A percentile compares a stretch with the other conserved stretches of the same genome.
phyloP scores from a whole-genome alignment of 2,113 vertebrate species.

The Datnioides undecimradiatus region DNA sequence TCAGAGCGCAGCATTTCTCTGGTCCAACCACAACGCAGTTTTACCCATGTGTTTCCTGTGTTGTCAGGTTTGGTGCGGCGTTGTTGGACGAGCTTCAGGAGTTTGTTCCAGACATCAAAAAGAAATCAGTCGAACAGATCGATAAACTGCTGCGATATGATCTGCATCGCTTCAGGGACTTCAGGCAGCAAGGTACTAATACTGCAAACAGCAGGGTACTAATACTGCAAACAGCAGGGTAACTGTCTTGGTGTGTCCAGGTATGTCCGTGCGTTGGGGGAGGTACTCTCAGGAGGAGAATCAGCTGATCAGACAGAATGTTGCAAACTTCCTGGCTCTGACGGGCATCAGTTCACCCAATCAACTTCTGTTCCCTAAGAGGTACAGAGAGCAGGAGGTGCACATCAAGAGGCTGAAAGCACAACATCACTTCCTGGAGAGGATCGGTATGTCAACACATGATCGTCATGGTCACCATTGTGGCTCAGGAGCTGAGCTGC shows the following conservation, averaged over 20 bases:
- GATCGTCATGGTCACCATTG: not conserved
- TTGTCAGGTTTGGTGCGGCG: not conserved
- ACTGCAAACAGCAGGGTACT: not conserved
- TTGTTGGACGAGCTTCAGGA: conserved; percentile 57
- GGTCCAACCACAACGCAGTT: not conserved
- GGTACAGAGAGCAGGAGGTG: conserved; percentile 46
- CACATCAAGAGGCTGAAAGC: conserved; percentile 55
- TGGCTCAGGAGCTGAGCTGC: too few species aligned
- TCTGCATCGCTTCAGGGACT: conserved; percentile 53
- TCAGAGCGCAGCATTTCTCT: not conserved
- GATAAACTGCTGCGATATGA: conserved; percentile 46
- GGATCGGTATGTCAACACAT: conserved; percentile 58
- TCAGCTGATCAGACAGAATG: conserved; percentile 59
- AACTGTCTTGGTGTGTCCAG: conserved; percentile 32
- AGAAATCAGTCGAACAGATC: not conserved
- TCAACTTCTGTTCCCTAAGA: conserved; percentile 74
- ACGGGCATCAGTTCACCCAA: conserved; percentile 62
- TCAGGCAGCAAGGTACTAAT: not conserved
- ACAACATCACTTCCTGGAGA: conserved; percentile 64
- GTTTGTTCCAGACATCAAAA: conserved; percentile 53
- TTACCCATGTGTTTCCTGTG: not conserved
- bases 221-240: not conserved
- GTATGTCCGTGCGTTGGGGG: conserved; percentile 64
- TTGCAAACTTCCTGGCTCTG: conserved; percentile 74
- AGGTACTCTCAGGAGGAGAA: conserved; percentile 72